phyloP scores from a whole-genome alignment of 2,888 invertebrate species.

The Dynastes hyllus region DNA sequence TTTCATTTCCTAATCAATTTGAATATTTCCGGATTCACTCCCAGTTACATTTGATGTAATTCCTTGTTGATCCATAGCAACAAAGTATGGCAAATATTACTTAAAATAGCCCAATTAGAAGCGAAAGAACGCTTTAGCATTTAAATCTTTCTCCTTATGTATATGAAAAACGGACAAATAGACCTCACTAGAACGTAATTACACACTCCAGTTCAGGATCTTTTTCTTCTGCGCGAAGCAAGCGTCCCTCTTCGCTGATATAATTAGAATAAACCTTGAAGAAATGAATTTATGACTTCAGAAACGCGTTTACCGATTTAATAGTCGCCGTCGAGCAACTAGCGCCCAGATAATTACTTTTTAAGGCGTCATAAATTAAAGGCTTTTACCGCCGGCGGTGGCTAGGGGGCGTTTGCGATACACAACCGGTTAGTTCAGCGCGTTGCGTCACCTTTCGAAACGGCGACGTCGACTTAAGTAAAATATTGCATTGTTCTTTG shows the following conservation, averaged over 20 bases:
- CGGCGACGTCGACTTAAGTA: slow-evolving; percentile 40
- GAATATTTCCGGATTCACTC: no score
- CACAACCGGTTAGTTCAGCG: slow-evolving; percentile 25
- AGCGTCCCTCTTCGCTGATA: not conserved
- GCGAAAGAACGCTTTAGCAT: no score
- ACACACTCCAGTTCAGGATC: not conserved
- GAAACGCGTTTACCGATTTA: slow-evolving; percentile 60
- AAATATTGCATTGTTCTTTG: slow-evolving; percentile 42
- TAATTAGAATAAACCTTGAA: slow-evolving; percentile 48
- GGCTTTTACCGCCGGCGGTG: slow-evolving; percentile 60
- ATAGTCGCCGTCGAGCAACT: slow-evolving; percentile 59
- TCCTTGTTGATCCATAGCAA: no score
- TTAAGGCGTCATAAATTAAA: slow-evolving; percentile 66
- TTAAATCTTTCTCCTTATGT: no score
- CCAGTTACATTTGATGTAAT: no score
- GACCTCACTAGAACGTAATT: not conserved
- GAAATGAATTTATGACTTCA: slow-evolving; percentile 49
- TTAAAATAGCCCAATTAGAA: no score
- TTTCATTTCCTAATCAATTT: no score
- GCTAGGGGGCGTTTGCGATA: slow-evolving; percentile 11
- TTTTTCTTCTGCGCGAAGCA: not conserved
- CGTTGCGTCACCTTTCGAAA: slow-evolving; percentile 36
- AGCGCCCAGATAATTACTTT: slow-evolving; percentile 63
- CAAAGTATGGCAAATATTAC: no score
- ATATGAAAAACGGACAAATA: no score